A percentile compares a stretch with the other conserved stretches of the same genome.
Conservation (phyloP, 2,797 vertebrate species). For the Clarias pachynema region DNA sequence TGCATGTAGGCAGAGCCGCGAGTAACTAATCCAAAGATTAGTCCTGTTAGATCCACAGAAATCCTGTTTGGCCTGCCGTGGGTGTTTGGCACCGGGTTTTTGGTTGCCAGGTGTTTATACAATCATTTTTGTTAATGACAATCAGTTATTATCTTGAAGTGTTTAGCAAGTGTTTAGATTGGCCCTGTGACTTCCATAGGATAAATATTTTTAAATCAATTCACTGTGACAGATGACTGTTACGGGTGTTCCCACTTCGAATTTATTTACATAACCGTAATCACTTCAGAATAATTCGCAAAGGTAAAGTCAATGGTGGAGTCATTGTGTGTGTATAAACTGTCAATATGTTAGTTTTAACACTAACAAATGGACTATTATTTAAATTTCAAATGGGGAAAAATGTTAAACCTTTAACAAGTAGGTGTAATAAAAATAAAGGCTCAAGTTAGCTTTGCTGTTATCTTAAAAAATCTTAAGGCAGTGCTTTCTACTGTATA, state of each 20-base stretch:
- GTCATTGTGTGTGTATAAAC: slow-evolving; percentile 2
- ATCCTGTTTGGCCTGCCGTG: too few species aligned
- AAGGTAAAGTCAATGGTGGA: not conserved
- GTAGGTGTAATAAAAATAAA: not conserved
- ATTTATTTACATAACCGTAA: not conserved
- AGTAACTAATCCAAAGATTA: too few species aligned
- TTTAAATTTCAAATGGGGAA: not conserved
- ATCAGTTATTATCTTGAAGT: not conserved
- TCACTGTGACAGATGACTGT: not conserved
- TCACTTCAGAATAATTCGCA: not conserved
- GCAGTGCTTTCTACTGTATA: not conserved
- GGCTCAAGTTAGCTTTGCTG: slow-evolving; percentile 1
- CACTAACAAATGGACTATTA: not conserved
- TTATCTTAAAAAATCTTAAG: not conserved
- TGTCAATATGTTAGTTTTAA: not conserved
- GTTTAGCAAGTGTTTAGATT: not conserved
- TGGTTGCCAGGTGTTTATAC: too few species aligned
- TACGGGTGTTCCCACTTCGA: not conserved
- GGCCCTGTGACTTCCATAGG: not conserved
- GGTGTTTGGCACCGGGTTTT: too few species aligned
- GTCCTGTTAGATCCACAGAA: too few species aligned
- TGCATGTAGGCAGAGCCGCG: too few species aligned
- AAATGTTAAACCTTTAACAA: not conserved
- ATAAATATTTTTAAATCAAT: not conserved
- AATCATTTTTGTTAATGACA: not conserved